Base-by-base conservation (phyloP, 1,140 invertebrate species). In the Acromyrmex heyeri region DNA sequence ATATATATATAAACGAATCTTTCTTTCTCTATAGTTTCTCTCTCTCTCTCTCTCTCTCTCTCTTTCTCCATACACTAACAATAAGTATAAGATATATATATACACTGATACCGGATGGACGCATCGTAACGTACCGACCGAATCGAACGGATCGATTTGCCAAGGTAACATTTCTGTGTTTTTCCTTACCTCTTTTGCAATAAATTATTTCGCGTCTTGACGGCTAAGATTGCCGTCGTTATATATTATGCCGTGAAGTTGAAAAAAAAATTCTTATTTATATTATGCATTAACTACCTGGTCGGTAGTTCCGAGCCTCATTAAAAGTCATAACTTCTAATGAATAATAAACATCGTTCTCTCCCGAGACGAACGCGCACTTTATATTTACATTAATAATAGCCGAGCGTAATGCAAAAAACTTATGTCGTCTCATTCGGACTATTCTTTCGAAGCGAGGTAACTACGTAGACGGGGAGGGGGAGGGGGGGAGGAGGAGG, bases 241-340 rank as follows among this genome's bases (percentile, higher is more conserved):
- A 90, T 89, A 91, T 89, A 90, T 86, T 90, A 92, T 87, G 75
- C 86, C 72, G 82, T 88, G 86, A 91, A 73, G 73, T 79, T 76
- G 79, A 83, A 83, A 81, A 82, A 77, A 83, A 83, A 83, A 83
- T 83, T 83, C 79, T 83, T 83, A 83, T 83, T 83, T 83, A 83
- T 83, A 83, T 83, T 83, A 83, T 83, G 79, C 79, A 83, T 83
- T 83, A 83, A 83, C 79, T 83, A 83, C 79, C 79, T 83, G 79
- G 79, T 83, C 69, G 77, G 77, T 81, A 81, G 79, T 83, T 83
- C 79, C 79, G 69, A 62, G 79, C 55, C 79, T 83, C 79, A 83
- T 83, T 83, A 83, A 83, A 83, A 83, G 79, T 83, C 79, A 83
- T 83, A 83, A 83, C 79, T 83, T 83, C 79, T 83, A 83, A 83